A percentile compares a stretch with the other conserved stretches of the same genome.
phyloP scores from a whole-genome alignment of 1,140 invertebrate species.

The Sinonovacula constricta region DNA sequence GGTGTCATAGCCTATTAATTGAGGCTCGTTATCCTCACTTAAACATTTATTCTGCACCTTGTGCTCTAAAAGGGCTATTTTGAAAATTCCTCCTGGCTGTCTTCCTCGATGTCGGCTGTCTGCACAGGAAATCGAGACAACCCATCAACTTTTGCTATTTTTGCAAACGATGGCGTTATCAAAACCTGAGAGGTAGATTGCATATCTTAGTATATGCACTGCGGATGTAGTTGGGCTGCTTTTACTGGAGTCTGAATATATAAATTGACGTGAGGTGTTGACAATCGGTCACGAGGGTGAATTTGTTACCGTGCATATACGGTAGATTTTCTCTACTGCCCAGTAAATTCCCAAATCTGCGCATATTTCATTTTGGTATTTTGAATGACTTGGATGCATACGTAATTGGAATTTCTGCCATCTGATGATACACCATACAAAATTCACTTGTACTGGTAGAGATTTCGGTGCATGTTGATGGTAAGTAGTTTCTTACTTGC shows the following conservation, averaged over 20 bases:
- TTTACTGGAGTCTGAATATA: conserved; percentile 71
- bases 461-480: conserved; percentile 60
- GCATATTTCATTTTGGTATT: conserved; percentile 79
- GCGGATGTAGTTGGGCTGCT: conserved; percentile 65
- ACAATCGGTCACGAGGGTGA: conserved; percentile 78
- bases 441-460: too few species aligned
- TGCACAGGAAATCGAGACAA: too few species aligned
- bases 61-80: too few species aligned
- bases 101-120: too few species aligned
- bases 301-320: conserved; percentile 77
- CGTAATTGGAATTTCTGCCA: conserved; percentile 78
- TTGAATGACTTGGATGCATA: conserved; percentile 78
- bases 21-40: too few species aligned
- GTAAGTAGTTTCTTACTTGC: conserved; percentile 55
- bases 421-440: conserved; percentile 71
- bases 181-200: conserved; percentile 55
- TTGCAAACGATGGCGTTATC: too few species aligned
- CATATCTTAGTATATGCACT: conserved; percentile 74
- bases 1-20: too few species aligned
- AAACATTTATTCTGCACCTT: too few species aligned
- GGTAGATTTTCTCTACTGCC: conserved; percentile 75
- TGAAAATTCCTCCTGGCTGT: too few species aligned
- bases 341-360: conserved; percentile 79
- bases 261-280: conserved; percentile 79
- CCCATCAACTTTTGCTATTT: too few species aligned